A percentile compares a stretch with the other conserved stretches of the same genome.
Evolutionary conservation across 2,797 vertebrate genomes (phyloP).

Genomic region (Menidia menidia): DNA sequence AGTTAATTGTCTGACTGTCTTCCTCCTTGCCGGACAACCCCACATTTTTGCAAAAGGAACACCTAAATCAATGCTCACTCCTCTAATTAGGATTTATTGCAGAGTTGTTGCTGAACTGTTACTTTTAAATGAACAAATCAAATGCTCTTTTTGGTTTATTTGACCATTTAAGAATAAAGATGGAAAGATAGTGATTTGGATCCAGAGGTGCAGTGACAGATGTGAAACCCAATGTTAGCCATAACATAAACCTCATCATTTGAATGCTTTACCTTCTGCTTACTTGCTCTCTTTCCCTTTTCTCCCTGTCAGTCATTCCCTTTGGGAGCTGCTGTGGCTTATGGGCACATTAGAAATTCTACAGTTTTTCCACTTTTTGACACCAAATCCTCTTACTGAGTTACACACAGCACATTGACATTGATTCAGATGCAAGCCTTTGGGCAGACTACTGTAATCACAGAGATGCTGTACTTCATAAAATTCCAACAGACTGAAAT

Average conservation of each 20-base stretch:
- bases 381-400: slow-evolving; percentile 67
- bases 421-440: slow-evolving; percentile 35
- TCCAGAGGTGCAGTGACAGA: slow-evolving; percentile 31
- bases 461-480: background rate
- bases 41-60: slow-evolving; percentile 51
- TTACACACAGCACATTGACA: slow-evolving; percentile 55
- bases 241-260: slow-evolving; percentile 35
- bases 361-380: slow-evolving; percentile 57
- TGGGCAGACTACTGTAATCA: slow-evolving; percentile 15
- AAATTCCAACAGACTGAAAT: slow-evolving; percentile 23
- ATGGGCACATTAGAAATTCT: slow-evolving; percentile 51
- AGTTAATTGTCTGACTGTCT: slow-evolving; percentile 76
- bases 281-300: slow-evolving; percentile 22
- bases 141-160: slow-evolving; percentile 38
- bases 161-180: slow-evolving; percentile 52
- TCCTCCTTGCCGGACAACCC: slow-evolving; percentile 55
- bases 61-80: slow-evolving; percentile 44
- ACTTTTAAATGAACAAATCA: slow-evolving; percentile 31
- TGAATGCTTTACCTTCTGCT: slow-evolving; percentile 26
- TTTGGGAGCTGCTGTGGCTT: slow-evolving; percentile 43
- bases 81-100: slow-evolving; percentile 48
- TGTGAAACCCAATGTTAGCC: slow-evolving; percentile 14
- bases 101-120: slow-evolving; percentile 23
- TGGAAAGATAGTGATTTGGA: slow-evolving; percentile 30
- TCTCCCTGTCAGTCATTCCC: slow-evolving; percentile 48